A percentile compares a stretch with the other conserved stretches of the same genome.
Conservation (phyloP, 2,113 vertebrate genomes). For the Gambusia affinis region DNA sequence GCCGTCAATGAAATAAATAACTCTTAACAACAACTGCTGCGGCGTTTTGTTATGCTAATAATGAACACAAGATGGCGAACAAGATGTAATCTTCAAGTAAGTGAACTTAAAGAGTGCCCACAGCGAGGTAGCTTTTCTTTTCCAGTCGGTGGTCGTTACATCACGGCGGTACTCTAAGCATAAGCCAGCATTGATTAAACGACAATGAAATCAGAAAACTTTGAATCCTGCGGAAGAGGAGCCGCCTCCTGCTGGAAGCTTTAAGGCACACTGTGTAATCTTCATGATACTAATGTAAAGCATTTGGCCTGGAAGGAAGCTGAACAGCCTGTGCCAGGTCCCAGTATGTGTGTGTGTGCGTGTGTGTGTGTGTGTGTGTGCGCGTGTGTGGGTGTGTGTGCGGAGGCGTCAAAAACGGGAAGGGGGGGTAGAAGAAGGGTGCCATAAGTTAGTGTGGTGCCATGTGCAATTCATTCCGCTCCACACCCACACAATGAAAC, state of each 20-base stretch:
- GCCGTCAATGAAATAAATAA: background rate
- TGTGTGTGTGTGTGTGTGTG: slow-evolving; percentile 60
- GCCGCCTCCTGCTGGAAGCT: slow-evolving; percentile 31
- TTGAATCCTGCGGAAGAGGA: slow-evolving; percentile 42
- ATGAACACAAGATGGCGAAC: slow-evolving; percentile 70
- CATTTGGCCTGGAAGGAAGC: slow-evolving; percentile 40
- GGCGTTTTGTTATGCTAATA: slow-evolving; percentile 28
- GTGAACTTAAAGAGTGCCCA: slow-evolving; percentile 6
- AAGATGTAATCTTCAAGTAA: slow-evolving; percentile 31
- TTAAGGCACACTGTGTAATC: slow-evolving; percentile 49
- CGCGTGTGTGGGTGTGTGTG: slow-evolving; percentile 54
- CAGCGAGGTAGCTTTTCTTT: slow-evolving; percentile 21
- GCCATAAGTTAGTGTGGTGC: slow-evolving; percentile 74
- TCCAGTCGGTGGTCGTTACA: slow-evolving; percentile 40
- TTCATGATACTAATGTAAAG: slow-evolving; percentile 57
- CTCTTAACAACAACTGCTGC: background rate
- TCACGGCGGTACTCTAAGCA: slow-evolving; percentile 28
- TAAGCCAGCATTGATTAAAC: slow-evolving; percentile 18
- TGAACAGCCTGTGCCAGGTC: slow-evolving; percentile 56
- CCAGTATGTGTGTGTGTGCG: slow-evolving; percentile 52
- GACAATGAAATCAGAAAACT: slow-evolving; percentile 21
- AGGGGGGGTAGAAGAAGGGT: slow-evolving; percentile 16
- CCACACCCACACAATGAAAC: slow-evolving; percentile 69
- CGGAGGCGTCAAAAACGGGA: slow-evolving; percentile 58
- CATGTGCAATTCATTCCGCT: slow-evolving; percentile 67